Evolutionary conservation across 2,888 invertebrate genomes (phyloP).

Genomic region (Neelides folsomi): DNA sequence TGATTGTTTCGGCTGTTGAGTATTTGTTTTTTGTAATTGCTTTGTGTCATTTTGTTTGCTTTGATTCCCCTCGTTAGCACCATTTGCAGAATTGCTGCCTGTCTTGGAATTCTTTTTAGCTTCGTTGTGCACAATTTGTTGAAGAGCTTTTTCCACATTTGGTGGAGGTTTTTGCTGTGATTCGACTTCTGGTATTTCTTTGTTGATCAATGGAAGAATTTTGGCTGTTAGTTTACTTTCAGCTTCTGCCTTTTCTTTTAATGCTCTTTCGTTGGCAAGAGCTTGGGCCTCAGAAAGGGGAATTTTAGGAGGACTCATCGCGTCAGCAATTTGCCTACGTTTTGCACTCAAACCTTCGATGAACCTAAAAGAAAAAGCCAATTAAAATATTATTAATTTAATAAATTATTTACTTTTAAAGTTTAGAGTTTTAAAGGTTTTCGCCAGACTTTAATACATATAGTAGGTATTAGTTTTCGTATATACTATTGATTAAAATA

Average conservation of each 20-base stretch:
- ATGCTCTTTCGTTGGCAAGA: conserved; percentile 16
- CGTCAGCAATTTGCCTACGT: conserved; percentile 57
- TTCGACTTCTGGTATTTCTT: not conserved
- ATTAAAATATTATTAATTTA: not conserved
- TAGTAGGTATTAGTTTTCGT: too few relatives aligned
- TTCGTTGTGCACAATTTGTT: conserved; percentile 13
- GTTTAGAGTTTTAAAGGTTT: not conserved
- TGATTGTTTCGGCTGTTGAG: not conserved
- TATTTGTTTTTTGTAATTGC: not conserved
- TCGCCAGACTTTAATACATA: not conserved
- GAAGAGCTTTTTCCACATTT: conserved; percentile 6
- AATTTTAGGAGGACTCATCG: conserved; percentile 32
- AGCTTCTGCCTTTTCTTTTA: conserved; percentile 11
- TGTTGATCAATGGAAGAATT: not conserved
- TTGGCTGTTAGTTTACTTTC: not conserved
- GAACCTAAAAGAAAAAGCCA: conserved; percentile 39
- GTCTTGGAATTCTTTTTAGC: conserved; percentile 5
- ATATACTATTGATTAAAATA: too few relatives aligned
- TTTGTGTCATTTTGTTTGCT: not conserved
- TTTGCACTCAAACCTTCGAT: conserved; percentile 60
- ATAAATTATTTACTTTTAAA: not conserved
- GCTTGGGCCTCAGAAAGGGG: conserved; percentile 24
- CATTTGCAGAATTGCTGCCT: not conserved
- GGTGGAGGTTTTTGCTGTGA: not conserved
- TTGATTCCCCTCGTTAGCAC: conserved; percentile 1